Base-by-base conservation (phyloP, 2,888 invertebrate genomes). In the Lymantria monacha region DNA sequence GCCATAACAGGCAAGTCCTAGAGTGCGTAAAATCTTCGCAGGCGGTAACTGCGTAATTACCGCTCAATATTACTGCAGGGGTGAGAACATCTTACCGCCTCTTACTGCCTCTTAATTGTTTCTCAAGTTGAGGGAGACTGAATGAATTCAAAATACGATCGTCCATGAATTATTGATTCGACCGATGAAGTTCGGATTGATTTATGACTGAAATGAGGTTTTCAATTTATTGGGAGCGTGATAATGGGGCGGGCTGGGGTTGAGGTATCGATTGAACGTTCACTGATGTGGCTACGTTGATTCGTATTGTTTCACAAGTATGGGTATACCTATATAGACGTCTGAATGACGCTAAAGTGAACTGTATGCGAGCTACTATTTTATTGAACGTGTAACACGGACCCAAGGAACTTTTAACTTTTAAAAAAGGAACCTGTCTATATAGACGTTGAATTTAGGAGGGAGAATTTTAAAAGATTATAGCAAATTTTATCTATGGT, bases 1-100 rank as follows among this genome's bases (percentile, higher is more conserved):
- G 69, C 70, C 52, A 60, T 74, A 69, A 72, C 70, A 69, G 70
- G 65, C 60, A 74, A 76, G 76, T 74, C 66, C 67, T 68, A 61
- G 63, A 83, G 84, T 81, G 79, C 84, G 87, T 87, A 83, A 90
- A 89, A 87, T 88, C 89, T 85, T 83, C 82, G 70, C 78, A 31
- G 48, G 61, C 68, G 73, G 70, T 83, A 82, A 85, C 79, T 74
- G 75, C 74, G 87, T 85, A 86, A 89, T 89, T 87, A 87, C 83
- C 70, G 66, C 52, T 70, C 73, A 72, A 78, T 77, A 77, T 72
- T 76, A 67, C 78, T 44, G 66, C 54, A 66, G 66, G 66, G 66
- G 67, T 59, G 68, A 49, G 61, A 48, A 46, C 30, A 15, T 70
- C 60, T 65, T 62, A 49, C 48, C 53, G 48, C 49, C 53, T 53